Base-by-base conservation (phyloP, 1,140 invertebrate genomes). In the Trachymyrmex septentrionalis region DNA sequence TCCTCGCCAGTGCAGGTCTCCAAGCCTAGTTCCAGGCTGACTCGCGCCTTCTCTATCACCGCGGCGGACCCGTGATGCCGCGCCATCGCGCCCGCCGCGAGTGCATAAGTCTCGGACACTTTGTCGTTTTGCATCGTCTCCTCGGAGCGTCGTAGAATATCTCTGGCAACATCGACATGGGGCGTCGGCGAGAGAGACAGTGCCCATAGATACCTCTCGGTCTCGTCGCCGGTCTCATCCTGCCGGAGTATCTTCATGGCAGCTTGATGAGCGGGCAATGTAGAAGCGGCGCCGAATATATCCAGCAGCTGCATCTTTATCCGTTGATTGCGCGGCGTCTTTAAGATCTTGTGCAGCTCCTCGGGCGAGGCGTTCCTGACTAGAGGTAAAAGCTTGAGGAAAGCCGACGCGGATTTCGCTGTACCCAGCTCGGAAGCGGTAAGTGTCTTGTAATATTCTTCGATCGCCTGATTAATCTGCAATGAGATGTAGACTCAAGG, bases 161-260 rank as follows among this genome's bases (percentile, higher is more conserved):
- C 96, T 91, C 96, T 94, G 21, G 97, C 94, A 14, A 97, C 96
- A 38, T 96, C 94, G 7, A 95, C 92, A 59, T 94, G 44, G 0
- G 94, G 94, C 5, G 88, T 86, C 6, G 93, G 92, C 0, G 96
- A 96, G 4, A 97, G 93, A 0, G 97, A 97, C 16, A 98, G 90
- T 0, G 96, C 96, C 96, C 97, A 97, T 1, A 98, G 94, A 93
- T 98, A 98, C 82, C 97, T 95, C 91, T 98, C 98, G 5, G 96
- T 96, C 19, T 96, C 93, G 78, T 97, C 96, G 2, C 96, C 96
- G 2, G 94, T 94, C 4, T 95, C 94, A 78, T 97, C 96, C 57
- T 97, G 96, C 73, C 96, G 96, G 1, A 97, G 94, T 53, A 96
- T 92, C 67, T 96, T 96, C 94, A 97, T 96, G 16, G 96, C 97